Base-by-base conservation (phyloP, 1,140 invertebrate genomes). In the Meloidogyne floridensis region DNA sequence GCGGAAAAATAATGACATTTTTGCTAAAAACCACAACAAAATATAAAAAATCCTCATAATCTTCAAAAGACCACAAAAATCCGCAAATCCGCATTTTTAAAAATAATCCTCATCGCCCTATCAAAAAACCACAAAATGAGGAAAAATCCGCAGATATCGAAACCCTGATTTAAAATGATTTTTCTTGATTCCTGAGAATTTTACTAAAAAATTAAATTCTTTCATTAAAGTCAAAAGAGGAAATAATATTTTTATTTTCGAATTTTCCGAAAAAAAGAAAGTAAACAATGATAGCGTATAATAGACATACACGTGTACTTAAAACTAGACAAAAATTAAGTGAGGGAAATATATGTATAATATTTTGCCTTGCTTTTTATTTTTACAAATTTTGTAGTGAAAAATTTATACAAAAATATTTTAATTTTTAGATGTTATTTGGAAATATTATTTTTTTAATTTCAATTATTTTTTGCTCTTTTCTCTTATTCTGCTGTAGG, bases 391-490 rank as follows among this genome's bases (percentile, higher is more conserved):
- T 15, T 15, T 42, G 3, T 15, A 53, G 20, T 18, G 43, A n/a
- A 75, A 18, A 18, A n/a, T 6, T 32, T 2, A n/a, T 0, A 54
- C 42, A 53, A 75, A 75, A n/a, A 9, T 42, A 47, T 73, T 72
- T 72, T 75, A 53, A 43, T 9, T 53, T 75, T 18, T 47, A 53
- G 73, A 75, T 75, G 47, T 53, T 47, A 51, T 51, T 47, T 75
- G 73, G 73, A 42, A 75, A 42, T 53, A 53, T 51, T 75, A 18
- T 75, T 75, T 43, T 71, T 15, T 5, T 73, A 42, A 42, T 73
- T 77, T 77, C 75, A 43, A 77, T 77, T 56, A 56, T 77, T 77
- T 42, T 77, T 7, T 43, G 59, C 47, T 71, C 65, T 59, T 15
- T 82, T 73, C 69, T n/a, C 3, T 80, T 77, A 0, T 73, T 43